phyloP scores from a whole-genome alignment of 2,113 vertebrate species.

The Neotoma lepida region DNA sequence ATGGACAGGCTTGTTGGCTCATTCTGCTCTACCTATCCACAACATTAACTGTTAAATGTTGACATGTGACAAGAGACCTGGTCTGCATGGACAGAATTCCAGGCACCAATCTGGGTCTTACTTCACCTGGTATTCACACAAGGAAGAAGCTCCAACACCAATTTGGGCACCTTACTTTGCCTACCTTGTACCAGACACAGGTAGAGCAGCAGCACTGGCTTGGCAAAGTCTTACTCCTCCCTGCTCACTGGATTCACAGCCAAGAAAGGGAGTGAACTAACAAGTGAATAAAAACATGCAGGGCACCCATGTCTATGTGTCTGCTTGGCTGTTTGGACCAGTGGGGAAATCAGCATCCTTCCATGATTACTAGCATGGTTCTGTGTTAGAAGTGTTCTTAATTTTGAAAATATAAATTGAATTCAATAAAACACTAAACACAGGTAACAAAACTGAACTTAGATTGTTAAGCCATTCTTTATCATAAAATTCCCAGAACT shows the following conservation, averaged over 20 bases:
- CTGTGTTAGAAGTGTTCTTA: background rate
- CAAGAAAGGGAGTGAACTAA: conserved; percentile 39
- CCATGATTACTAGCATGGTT: background rate
- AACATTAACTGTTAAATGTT: conserved; percentile 66
- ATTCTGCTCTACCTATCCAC: conserved; percentile 22
- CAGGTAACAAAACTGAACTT: conserved; percentile 14
- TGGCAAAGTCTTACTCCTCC: background rate
- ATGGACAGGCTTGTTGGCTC: conserved; percentile 55
- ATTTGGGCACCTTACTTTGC: conserved; percentile 1
- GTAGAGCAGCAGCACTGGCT: background rate
- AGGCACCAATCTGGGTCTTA: conserved; percentile 49
- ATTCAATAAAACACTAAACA: conserved; percentile 51
- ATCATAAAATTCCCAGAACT: conserved; percentile 53
- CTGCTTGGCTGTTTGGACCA: conserved; percentile 1
- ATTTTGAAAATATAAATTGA: conserved; percentile 32
- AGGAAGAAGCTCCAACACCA: conserved; percentile 5
- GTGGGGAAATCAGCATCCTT: background rate
- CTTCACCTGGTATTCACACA: background rate
- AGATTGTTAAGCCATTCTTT: conserved; percentile 28
- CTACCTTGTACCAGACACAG: background rate
- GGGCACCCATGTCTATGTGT: background rate
- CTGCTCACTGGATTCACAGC: background rate
- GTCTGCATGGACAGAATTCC: conserved; percentile 40
- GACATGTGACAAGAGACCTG: conserved; percentile 66
- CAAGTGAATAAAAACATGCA: conserved; percentile 34